A percentile compares a stretch with the other conserved stretches of the same genome.
Evolutionary conservation across 2,113 vertebrate genomes (phyloP).

Genomic region (Thryonomys swinderianus): DNA sequence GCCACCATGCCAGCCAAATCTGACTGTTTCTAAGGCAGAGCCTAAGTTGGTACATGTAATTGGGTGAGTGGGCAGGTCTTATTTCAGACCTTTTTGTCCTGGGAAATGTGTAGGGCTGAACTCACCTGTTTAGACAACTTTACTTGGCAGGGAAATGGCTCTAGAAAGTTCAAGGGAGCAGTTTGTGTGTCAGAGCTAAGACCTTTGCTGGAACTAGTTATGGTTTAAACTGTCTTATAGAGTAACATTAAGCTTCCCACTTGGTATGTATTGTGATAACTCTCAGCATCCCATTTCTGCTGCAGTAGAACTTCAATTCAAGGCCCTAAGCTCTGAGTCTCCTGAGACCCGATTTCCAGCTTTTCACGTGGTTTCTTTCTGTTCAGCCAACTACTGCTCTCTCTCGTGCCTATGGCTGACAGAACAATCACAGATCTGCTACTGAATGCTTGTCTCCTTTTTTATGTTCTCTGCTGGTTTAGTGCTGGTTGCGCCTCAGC

Average conservation of each 20-base stretch:
- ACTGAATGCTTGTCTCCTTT: not conserved
- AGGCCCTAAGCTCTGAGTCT: not conserved
- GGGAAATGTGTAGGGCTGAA: not conserved
- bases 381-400: not conserved
- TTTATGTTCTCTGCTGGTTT: constrained; percentile 9
- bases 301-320: not conserved
- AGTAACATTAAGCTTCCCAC: not conserved
- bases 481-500: not conserved
- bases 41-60: not conserved
- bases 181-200: not conserved
- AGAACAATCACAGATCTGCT: not conserved
- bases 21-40: not conserved
- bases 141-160: not conserved
- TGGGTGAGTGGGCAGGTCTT: not conserved
- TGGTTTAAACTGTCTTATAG: not conserved
- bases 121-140: not conserved
- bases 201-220: not conserved
- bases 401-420: not conserved
- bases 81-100: not conserved
- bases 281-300: not conserved
- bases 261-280: not conserved
- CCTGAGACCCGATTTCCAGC: not conserved
- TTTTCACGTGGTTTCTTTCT: not conserved
- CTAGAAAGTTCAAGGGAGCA: not conserved
- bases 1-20: not conserved